Percentiles rank a stretch among this genome's conserved stretches.
phyloP scores from a whole-genome alignment of 1,140 invertebrate genomes.

The Drosophila ogumai region DNA sequence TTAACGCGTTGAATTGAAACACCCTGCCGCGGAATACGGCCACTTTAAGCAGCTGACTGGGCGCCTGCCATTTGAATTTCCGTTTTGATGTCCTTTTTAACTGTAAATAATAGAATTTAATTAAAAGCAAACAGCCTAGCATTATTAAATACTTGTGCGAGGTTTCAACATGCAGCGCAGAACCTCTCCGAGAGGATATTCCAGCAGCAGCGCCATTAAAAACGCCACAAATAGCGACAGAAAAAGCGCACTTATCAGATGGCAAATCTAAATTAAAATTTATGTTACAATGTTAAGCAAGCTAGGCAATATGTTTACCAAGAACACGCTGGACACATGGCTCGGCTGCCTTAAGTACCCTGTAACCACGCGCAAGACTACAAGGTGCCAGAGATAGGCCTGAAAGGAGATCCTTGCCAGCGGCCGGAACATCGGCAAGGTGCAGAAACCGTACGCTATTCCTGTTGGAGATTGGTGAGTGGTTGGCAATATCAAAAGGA shows the following conservation, averaged over 20 bases:
- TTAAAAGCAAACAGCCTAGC: no score
- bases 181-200: conserved; percentile 62
- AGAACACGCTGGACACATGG: conserved; percentile 46
- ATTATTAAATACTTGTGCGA: conserved; percentile 5
- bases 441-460: conserved; percentile 60
- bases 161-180: conserved; percentile 29
- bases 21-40: not conserved
- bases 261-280: conserved; percentile 35
- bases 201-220: conserved; percentile 49
- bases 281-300: not conserved
- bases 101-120: not conserved
- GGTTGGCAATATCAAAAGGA: not conserved
- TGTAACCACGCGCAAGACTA: conserved; percentile 49
- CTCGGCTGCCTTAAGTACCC: conserved; percentile 67
- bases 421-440: conserved; percentile 53
- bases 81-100: not conserved
- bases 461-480: conserved; percentile 39
- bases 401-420: conserved; percentile 74
- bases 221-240: conserved; percentile 56
- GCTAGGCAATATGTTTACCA: conserved; percentile 35
- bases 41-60: conserved; percentile 28
- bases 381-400: conserved; percentile 74
- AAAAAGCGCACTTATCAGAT: conserved; percentile 41
- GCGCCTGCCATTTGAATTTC: conserved; percentile 39
- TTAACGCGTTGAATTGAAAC: not conserved